phyloP scores from a whole-genome alignment of 2,113 vertebrate species.

The Pterocles gutturalis region DNA sequence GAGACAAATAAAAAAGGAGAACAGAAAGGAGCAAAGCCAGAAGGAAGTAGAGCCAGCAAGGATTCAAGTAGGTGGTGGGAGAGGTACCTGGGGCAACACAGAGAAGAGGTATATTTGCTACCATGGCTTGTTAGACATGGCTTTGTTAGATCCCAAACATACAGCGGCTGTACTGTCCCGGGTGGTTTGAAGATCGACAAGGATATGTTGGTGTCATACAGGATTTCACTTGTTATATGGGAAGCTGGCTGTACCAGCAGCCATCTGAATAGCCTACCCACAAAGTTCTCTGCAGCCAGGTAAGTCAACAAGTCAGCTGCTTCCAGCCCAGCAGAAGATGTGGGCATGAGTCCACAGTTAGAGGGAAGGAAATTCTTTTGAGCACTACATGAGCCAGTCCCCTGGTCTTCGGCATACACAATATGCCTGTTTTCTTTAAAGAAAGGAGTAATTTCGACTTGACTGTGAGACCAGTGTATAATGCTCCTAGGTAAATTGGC shows the following conservation, averaged over 20 bases:
- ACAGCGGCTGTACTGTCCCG: fast-evolving
- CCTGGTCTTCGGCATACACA: not conserved
- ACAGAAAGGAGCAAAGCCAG: not conserved
- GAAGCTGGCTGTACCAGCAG: not conserved
- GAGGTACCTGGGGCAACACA: not conserved
- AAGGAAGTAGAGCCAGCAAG: not conserved
- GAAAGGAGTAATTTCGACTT: not conserved
- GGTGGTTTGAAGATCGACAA: not conserved
- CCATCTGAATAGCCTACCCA: not conserved
- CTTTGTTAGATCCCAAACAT: not conserved
- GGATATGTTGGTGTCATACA: not conserved
- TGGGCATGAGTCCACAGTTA: not conserved
- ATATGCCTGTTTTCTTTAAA: not conserved
- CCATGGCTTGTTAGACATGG: not conserved
- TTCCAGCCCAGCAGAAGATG: not conserved
- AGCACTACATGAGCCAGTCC: fast-evolving
- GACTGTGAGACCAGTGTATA: not conserved
- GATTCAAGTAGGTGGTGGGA: not conserved
- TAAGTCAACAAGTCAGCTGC: not conserved
- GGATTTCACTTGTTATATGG: not conserved
- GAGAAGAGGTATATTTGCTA: not conserved
- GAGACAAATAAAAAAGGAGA: not conserved
- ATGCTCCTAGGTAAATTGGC: not conserved
- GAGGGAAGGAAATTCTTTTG: not conserved
- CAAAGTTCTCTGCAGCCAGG: not conserved